Conservation (phyloP, 2,888 invertebrate species). For the Tuta absoluta region DNA sequence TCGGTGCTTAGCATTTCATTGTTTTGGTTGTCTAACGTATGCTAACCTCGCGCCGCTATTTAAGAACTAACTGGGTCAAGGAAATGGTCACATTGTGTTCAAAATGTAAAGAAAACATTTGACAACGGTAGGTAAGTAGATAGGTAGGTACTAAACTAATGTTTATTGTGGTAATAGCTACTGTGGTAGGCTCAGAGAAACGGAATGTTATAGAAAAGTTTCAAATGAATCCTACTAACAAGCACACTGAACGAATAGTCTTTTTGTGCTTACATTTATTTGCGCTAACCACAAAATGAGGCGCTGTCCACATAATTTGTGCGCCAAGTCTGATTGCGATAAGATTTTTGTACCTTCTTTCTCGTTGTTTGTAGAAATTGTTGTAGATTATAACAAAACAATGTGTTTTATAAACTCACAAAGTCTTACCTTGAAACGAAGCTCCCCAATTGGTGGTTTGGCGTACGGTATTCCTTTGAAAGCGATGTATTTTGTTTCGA, state of each 20-base stretch:
- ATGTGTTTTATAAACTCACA: background rate
- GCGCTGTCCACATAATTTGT: too few relatives aligned
- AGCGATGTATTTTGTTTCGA: constrained; percentile 58
- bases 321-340: too few relatives aligned
- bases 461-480: constrained; percentile 83
- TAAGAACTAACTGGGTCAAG: background rate
- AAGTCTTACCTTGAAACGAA: constrained; percentile 81
- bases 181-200: too few relatives aligned
- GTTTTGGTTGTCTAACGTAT: background rate
- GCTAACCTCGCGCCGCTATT: background rate
- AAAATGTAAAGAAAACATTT: constrained; percentile 3
- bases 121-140: too few relatives aligned
- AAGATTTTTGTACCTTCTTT: too few relatives aligned
- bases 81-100: background rate
- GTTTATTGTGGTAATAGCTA: background rate
- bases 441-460: constrained; percentile 78
- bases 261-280: too few relatives aligned
- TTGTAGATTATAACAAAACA: background rate
- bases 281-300: too few relatives aligned
- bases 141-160: too few relatives aligned
- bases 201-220: too few relatives aligned
- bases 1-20: constrained; percentile 1
- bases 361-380: too few relatives aligned
- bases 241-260: too few relatives aligned
- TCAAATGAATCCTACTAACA: too few relatives aligned